phyloP scores from a whole-genome alignment of 2,797 vertebrate species.

The Pampus argenteus region DNA sequence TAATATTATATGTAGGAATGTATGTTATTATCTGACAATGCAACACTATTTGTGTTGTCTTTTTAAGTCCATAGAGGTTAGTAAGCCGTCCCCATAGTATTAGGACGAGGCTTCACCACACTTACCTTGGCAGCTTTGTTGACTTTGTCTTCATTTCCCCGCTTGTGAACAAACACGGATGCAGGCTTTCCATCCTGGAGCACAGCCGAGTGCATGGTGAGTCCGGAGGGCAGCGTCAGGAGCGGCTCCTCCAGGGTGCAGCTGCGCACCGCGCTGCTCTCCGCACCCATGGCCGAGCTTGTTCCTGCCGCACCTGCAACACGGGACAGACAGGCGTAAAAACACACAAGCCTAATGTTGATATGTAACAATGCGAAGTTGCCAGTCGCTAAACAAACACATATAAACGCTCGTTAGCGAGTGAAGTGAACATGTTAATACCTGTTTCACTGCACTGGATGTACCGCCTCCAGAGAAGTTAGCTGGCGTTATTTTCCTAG shows the following conservation, averaged over 20 bases:
- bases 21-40: not conserved
- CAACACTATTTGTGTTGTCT: not conserved
- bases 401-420: not conserved
- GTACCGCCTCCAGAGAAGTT: constrained; percentile 25
- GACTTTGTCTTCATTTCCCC: constrained; percentile 93
- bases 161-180: constrained; percentile 94
- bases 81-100: not conserved
- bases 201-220: constrained; percentile 88
- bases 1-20: not conserved
- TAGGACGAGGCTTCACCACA: not conserved
- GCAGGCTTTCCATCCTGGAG: constrained; percentile 90
- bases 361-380: not conserved
- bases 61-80: not conserved
- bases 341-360: not conserved
- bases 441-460: constrained; percentile 34
- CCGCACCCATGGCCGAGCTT: constrained; percentile 89
- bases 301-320: constrained; percentile 7
- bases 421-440: constrained; percentile 6
- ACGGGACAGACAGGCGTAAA: not conserved
- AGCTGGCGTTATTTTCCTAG: constrained; percentile 49
- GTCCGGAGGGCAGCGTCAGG: constrained; percentile 87
- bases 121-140: constrained; percentile 96
- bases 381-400: not conserved
- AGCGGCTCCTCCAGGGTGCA: constrained; percentile 86
- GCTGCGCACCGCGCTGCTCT: constrained; percentile 92